Base-by-base conservation (phyloP, 2,113 vertebrate genomes). In the Recurvirostra avosetta region DNA sequence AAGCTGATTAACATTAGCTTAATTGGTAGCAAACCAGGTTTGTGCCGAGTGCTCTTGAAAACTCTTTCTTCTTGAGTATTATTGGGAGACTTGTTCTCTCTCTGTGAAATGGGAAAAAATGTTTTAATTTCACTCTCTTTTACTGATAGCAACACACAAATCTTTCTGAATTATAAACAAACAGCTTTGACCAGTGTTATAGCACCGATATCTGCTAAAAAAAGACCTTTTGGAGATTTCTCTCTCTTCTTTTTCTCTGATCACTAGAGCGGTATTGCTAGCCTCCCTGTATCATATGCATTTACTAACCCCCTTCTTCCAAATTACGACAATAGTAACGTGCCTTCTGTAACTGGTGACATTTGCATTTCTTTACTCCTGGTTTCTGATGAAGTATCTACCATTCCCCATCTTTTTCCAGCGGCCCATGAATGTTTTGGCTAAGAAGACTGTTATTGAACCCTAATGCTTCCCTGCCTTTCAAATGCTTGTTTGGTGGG, bases 1-100 rank as follows among this genome's bases (percentile, higher is more conserved):
- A 93, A 88, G 75, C 52, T 86, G 85, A 86, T 92, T 92, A 92
- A 58, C 32, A 25, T 56, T 59, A 58, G 49, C 88, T 83, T 95
- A 88, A 94, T 53, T 88, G 71, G 78, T 83, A 83, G 53, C 63
- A 86, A 90, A 66, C 27, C 30, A 70, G 27, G 17, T 62, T 94
- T 80, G 32, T 83, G 50, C 67, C 62, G 58, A 92, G 81, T 2
- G 8, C 29, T 70, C 80, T 86, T 65, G 34, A 58, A 93, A 90
- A 65, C 34, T 74, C 66, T 34, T 83, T 56, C 53, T 92, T 58
- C 17, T 63, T 63, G 38, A 62, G 25, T 49, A 29, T 25, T 53
- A 49, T 19, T 22, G 12, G 49, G 62, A 41, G 38, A 63, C 62
- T 29, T 41, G 17, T 30, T 41, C 26, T 41, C 38, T 63, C 40